These are phyloP conservation scores for Trypoxylon attenuatum DNA, from an alignment of 2,888 invertebrate genomes.

Conservation along the genomic window DNA sequence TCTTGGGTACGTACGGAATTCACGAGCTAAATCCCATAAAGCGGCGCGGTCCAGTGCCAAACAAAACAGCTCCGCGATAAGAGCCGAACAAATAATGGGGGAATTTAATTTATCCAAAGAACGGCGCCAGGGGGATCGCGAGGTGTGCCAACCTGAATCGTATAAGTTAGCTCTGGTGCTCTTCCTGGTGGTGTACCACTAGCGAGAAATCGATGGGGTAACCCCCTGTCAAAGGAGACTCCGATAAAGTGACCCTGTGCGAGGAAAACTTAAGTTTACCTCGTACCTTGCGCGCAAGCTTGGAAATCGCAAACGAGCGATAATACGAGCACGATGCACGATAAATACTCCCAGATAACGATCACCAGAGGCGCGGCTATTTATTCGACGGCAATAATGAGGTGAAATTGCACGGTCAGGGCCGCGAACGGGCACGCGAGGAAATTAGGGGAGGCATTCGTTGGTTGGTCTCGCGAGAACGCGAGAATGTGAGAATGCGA, in stretches of 20 bases:
- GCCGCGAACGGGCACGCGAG: not conserved
- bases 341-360: constrained; percentile 4
- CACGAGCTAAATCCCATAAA: not conserved
- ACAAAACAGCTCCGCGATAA: not conserved
- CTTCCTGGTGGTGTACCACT: too few relatives aligned
- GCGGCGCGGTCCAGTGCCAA: not conserved
- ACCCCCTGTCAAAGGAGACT: not conserved
- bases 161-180: too few relatives aligned
- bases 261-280: not conserved
- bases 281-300: not conserved
- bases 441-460: too few relatives aligned
- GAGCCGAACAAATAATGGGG: not conserved
- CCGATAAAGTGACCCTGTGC: not conserved
- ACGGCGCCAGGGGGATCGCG: too few relatives aligned
- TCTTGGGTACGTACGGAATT: not conserved
- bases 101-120: not conserved
- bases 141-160: too few relatives aligned
- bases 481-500: too few relatives aligned
- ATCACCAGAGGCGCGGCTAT: constrained; percentile 5
- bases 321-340: constrained; percentile 4
- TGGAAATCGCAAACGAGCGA: not conserved
- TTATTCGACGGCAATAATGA: constrained; percentile 13
- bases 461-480: not conserved
- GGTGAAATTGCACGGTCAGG: constrained; percentile 14
- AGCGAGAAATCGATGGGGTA: not conserved